Evolutionary conservation across 2,888 invertebrate genomes (phyloP).

Genomic region (Synanthedon vespiformis): DNA sequence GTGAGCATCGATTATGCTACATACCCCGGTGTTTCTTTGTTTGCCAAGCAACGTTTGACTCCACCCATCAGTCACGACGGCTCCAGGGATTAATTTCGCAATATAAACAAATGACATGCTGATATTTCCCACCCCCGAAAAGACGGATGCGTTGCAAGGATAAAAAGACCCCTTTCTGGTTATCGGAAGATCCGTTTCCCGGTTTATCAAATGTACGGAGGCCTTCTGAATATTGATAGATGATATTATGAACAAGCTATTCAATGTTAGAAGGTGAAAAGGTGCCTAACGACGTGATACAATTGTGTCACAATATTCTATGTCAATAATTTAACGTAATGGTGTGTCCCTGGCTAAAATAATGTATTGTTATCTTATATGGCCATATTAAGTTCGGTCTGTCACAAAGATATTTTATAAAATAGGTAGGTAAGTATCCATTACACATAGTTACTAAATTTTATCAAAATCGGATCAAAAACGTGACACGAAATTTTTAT

Average conservation of each 20-base stretch:
- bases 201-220: conserved; percentile 27
- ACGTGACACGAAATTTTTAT: no score
- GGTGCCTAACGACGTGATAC: conserved; percentile 12
- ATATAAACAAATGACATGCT: conserved; percentile 56
- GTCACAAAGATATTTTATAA: no score
- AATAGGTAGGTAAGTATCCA: no score
- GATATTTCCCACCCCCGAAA: conserved; percentile 31
- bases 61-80: conserved; percentile 42
- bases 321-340: background rate
- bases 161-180: conserved; percentile 30
- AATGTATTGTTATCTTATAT: no score
- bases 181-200: conserved; percentile 19
- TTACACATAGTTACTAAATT: no score
- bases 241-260: conserved; percentile 14
- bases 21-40: conserved; percentile 62
- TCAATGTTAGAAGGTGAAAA: conserved; percentile 12
- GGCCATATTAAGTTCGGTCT: no score
- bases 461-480: no score
- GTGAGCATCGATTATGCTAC: conserved; percentile 63
- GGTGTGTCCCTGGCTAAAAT: no score
- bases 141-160: conserved; percentile 18
- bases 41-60: conserved; percentile 53
- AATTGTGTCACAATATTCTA: background rate
- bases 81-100: conserved; percentile 48
- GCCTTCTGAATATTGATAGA: conserved; percentile 36